Percentiles rank a stretch among this genome's conserved stretches.
Evolutionary conservation across 2,113 vertebrate genomes (phyloP).

Genomic region (Microtus pennsylvanicus): DNA sequence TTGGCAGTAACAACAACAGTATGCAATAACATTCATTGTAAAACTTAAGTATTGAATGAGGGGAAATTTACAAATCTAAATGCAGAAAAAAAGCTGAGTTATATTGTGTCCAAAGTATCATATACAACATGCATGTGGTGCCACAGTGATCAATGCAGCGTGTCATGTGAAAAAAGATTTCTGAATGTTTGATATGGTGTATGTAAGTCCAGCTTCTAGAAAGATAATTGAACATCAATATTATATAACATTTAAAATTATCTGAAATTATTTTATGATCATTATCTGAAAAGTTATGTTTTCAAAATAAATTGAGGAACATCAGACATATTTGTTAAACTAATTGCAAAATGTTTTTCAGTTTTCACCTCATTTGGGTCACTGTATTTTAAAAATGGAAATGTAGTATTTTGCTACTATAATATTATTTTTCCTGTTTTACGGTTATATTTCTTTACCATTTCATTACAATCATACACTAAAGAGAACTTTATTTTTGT

Average conservation of each 20-base stretch:
- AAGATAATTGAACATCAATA: background rate
- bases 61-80: background rate
- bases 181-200: background rate
- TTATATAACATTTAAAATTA: background rate
- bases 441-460: background rate
- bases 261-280: background rate
- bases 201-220: background rate
- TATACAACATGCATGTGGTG: fast-evolving
- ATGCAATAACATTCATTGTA: background rate
- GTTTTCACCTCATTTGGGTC: background rate
- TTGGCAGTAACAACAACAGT: background rate
- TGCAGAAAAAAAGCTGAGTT: background rate
- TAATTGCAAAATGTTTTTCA: background rate
- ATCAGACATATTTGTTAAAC: background rate
- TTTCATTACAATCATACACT: background rate
- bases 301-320: background rate
- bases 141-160: background rate
- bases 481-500: background rate
- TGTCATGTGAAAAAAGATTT: background rate
- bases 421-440: background rate
- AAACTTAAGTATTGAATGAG: background rate
- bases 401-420: background rate
- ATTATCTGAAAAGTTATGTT: background rate
- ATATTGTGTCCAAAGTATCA: background rate
- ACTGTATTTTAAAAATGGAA: background rate